Base-by-base conservation (phyloP, 2,113 vertebrate species). In the Oenanthe melanoleuca region DNA sequence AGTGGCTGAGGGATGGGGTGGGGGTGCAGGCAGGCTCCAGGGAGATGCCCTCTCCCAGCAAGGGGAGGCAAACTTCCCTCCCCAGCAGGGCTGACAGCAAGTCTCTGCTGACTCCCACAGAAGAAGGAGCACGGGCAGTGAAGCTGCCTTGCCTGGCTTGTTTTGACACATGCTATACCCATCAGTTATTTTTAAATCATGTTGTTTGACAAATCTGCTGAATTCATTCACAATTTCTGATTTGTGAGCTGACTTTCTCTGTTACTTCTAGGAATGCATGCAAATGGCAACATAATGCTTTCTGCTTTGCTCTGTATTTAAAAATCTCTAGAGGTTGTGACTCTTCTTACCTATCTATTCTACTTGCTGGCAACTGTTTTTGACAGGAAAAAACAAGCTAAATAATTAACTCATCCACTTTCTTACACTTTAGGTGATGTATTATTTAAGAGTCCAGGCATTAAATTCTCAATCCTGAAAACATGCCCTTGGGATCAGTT, bases 381-480 rank as follows among this genome's bases (percentile, higher is more conserved):
- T 75, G 34, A 82, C 74, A 86, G 75, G 47, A 97, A 93, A 91
- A 96, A 95, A 93, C 92, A 97, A 96, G 91, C 67, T 92, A 79
- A 97, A 97, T 96, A 97, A 97, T 96, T 93, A 97, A 97, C 86
- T 61, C 4, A 80, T 90, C 64, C 49, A 74, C 85, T 94, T 96
- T 63, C 91, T 95, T 70, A 90, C 66, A 88, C 40, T 93, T 95
- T 82, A 91, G 92, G 88, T 14, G 14, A 96, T 91, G 18, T 44
- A 94, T 95, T 95, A 96, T 95, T 96, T 96, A 97, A 95, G 73
- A 96, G 94, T 81, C 64, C 59, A 52, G 31, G 64, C 90, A 91
- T 84, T 90, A 91, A 53, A 29, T 69, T 86, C 88, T 88, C 85
- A 92, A 12, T 83, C 75, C 90, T 22, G 49, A 86, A 92, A 95